Evolutionary conservation across 2,797 vertebrate species (phyloP).

Genomic region (Avahi laniger): DNA sequence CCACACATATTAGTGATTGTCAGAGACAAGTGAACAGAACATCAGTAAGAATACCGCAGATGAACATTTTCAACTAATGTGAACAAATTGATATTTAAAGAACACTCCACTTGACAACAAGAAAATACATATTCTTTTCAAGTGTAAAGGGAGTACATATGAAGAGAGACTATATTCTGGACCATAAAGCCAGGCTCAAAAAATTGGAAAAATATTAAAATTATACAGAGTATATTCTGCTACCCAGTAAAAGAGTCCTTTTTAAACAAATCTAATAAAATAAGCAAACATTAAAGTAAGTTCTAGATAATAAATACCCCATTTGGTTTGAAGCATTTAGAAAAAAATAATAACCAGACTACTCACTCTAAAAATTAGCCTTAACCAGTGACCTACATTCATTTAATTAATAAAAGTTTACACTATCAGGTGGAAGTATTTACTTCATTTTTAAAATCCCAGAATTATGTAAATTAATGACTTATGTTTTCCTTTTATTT

Average conservation of each 20-base stretch:
- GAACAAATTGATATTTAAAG: neutral
- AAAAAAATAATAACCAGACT: neutral
- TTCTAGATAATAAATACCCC: neutral
- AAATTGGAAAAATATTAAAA: neutral
- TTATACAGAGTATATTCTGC: neutral
- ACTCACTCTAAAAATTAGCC: neutral
- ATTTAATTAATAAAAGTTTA: conserved; percentile 13
- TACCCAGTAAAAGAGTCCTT: neutral
- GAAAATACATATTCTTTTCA: neutral
- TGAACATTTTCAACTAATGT: neutral
- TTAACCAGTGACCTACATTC: neutral
- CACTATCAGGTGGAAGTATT: neutral
- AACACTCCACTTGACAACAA: neutral
- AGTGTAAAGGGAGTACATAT: neutral
- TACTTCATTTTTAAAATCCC: neutral
- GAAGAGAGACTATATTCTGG: neutral
- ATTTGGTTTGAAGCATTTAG: neutral
- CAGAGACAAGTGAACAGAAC: neutral
- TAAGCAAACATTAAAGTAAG: neutral
- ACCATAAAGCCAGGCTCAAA: neutral
- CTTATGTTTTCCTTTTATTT: neutral
- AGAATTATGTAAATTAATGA: neutral
- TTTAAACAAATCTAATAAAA: conserved; percentile 1
- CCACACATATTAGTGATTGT: neutral
- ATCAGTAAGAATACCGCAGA: neutral